phyloP scores from a whole-genome alignment of 2,888 invertebrate species.

The Plusia festucae region DNA sequence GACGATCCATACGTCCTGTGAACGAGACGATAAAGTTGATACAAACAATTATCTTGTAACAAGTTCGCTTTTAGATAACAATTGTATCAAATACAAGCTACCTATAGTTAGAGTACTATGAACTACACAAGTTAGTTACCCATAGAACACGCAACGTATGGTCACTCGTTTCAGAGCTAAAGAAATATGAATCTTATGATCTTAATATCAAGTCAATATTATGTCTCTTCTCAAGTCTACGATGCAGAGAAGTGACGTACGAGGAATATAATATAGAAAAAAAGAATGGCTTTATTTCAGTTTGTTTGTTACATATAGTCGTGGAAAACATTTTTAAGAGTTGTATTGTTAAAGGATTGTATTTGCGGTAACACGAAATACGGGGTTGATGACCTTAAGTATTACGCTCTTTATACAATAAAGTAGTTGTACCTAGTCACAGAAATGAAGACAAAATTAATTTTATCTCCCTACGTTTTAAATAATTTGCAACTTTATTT shows the following conservation, averaged over 20 bases:
- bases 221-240: not conserved
- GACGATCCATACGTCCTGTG: constrained; percentile 30
- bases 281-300: constrained; percentile 1
- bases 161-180: not conserved
- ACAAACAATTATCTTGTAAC: constrained; percentile 41
- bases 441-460: too few species aligned
- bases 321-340: not conserved
- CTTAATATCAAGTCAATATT: not conserved
- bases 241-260: not conserved
- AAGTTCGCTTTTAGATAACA: constrained; percentile 44
- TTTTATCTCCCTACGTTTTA: too few species aligned
- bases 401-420: not conserved
- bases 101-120: constrained; percentile 26
- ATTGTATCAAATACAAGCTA: constrained; percentile 40
- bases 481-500: too few species aligned
- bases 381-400: not conserved
- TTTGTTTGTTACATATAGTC: not conserved
- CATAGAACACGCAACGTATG: constrained; percentile 11
- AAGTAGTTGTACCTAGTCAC: too few species aligned
- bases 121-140: constrained; percentile 31
- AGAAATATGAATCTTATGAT: not conserved
- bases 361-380: not conserved
- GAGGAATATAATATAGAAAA: not conserved
- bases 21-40: constrained; percentile 30
- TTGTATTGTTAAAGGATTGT: not conserved